phyloP scores from a whole-genome alignment of 2,888 invertebrate genomes.

The Plutella xylostella region DNA sequence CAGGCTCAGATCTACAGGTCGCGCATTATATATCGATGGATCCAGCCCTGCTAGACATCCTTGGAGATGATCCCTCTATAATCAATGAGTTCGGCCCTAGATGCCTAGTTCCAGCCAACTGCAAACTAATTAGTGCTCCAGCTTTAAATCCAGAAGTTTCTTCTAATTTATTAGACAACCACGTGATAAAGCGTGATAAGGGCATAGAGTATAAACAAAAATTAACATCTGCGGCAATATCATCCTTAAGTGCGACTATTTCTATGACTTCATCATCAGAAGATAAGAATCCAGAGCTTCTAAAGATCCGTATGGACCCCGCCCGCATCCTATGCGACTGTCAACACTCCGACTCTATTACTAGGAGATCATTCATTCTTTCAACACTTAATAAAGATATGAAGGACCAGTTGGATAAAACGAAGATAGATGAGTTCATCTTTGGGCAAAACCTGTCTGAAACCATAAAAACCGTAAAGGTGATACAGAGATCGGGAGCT shows the following conservation, averaged over 20 bases:
- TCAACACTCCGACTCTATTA: conserved; percentile 15
- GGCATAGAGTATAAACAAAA: conserved; percentile 20
- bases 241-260: conserved; percentile 16
- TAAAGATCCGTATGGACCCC: conserved; percentile 15
- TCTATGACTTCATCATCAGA: conserved; percentile 7
- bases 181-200: conserved; percentile 19
- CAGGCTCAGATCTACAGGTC: no score
- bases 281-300: background rate
- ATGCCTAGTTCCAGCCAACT: conserved; percentile 19
- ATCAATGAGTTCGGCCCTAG: conserved; percentile 15
- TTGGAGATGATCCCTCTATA: conserved; percentile 14
- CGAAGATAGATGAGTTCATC: conserved; percentile 9
- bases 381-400: conserved; percentile 17
- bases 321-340: conserved; percentile 14
- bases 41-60: no score
- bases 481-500: conserved; percentile 15
- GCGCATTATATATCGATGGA: no score
- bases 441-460: conserved; percentile 18
- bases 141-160: conserved; percentile 20
- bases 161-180: conserved; percentile 15
- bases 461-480: conserved; percentile 17
- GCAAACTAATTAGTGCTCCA: conserved; percentile 17
- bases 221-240: conserved; percentile 16
- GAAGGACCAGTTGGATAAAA: conserved; percentile 16
- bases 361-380: conserved; percentile 13